These are phyloP conservation scores for Propithecus perrieri DNA, from an alignment of 2,797 vertebrate genomes.

Conservation along the genomic window DNA sequence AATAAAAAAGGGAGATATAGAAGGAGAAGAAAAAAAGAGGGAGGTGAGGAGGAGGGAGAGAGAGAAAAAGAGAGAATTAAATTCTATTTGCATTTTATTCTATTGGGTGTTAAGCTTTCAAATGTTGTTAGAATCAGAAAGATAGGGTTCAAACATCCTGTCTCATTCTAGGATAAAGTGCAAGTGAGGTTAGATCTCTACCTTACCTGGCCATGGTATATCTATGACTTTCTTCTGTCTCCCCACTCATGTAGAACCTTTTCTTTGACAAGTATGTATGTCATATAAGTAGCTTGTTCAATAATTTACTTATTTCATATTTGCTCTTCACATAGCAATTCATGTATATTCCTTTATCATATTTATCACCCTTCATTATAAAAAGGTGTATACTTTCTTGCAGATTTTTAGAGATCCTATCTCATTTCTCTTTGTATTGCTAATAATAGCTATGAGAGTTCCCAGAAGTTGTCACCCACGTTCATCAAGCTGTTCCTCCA, in stretches of 20 bases:
- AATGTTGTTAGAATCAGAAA: background rate
- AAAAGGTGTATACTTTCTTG: background rate
- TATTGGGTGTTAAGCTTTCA: background rate
- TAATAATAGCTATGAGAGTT: background rate
- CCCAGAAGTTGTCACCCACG: rapidly evolving
- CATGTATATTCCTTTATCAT: background rate
- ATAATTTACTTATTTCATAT: background rate
- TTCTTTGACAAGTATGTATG: background rate
- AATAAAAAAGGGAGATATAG: background rate
- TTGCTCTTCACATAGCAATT: background rate
- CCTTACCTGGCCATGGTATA: no score
- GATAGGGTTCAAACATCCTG: background rate
- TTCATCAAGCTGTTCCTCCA: background rate
- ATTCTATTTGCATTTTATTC: background rate
- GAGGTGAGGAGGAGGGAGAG: no score
- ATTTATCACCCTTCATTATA: background rate
- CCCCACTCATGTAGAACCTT: background rate
- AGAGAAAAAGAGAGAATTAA: background rate
- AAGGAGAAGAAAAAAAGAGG: background rate
- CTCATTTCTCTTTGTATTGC: background rate
- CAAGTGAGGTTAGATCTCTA: background rate
- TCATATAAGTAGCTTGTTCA: background rate
- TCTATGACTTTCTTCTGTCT: background rate
- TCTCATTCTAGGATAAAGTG: background rate
- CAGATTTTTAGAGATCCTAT: background rate